phyloP scores from a whole-genome alignment of 2,797 vertebrate species.

The Chelon auratus region DNA sequence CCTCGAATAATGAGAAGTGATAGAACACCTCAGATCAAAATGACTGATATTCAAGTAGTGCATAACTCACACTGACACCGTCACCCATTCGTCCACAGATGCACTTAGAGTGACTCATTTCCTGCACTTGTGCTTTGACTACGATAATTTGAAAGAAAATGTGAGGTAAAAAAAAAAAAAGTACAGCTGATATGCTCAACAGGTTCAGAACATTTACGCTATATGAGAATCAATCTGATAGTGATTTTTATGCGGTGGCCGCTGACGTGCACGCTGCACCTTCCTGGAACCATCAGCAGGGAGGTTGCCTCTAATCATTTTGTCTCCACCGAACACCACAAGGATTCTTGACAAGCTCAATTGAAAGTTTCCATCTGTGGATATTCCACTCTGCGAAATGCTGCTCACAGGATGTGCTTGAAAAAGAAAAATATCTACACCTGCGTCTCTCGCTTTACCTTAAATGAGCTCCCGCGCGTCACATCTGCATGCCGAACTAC shows the following conservation, averaged over 20 bases:
- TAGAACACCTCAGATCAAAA: constrained; percentile 26
- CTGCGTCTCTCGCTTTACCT: constrained; percentile 2
- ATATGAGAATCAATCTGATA: constrained; percentile 5
- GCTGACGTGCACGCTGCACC: constrained; percentile 7
- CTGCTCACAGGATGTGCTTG: constrained; percentile 20
- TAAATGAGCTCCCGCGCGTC: background rate
- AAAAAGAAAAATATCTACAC: constrained; percentile 3
- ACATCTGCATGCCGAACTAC: background rate
- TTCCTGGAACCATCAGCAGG: constrained; percentile 20
- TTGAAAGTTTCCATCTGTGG: constrained; percentile 39
- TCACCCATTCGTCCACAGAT: constrained; percentile 14
- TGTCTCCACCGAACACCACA: constrained; percentile 9
- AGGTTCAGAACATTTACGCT: constrained; percentile 14
- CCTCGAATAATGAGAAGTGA: constrained; percentile 26
- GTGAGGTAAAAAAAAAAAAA: constrained; percentile 6
- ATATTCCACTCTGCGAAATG: constrained; percentile 23
- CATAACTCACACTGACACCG: constrained; percentile 15
- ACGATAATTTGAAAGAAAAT: background rate
- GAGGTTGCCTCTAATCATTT: constrained; percentile 25
- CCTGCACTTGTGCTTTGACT: constrained; percentile 5
- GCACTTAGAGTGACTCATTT: constrained; percentile 26
- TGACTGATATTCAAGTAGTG: constrained; percentile 14
- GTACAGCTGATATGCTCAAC: constrained; percentile 13
- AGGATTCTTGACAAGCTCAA: constrained; percentile 41
- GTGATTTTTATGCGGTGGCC: constrained; percentile 7